Percentiles rank a stretch among this genome's conserved stretches.
Conservation (phyloP, 2,113 vertebrate genomes). For the Pelusios castaneus region DNA sequence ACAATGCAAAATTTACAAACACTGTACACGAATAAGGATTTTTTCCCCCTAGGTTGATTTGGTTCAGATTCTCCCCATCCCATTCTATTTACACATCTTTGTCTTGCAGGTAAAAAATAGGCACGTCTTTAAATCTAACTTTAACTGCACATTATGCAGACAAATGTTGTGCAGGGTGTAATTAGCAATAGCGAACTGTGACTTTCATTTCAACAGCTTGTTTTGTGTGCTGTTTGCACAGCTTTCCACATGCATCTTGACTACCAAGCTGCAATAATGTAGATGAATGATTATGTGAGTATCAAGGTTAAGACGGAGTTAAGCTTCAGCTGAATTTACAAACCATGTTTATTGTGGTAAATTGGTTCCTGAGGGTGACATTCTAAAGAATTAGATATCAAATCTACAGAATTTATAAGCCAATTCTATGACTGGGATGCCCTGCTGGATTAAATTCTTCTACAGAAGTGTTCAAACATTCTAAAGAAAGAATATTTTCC, state of each 20-base stretch:
- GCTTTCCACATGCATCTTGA: not conserved
- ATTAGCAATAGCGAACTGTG: not conserved
- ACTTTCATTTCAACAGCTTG: not conserved
- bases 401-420: not conserved
- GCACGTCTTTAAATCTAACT: not conserved
- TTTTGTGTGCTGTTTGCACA: not conserved
- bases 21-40: not conserved
- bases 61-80: not conserved
- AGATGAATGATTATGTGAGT: not conserved
- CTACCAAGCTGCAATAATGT: not conserved
- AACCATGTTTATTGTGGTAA: not conserved
- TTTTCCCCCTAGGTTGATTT: slow-evolving; percentile 1
- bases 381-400: slow-evolving; percentile 15
- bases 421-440: not conserved
- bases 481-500: not conserved
- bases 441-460: not conserved
- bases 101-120: not conserved
- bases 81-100: not conserved
- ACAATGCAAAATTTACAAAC: not conserved
- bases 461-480: not conserved
- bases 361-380: not conserved
- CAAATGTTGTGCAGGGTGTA: not conserved
- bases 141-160: not conserved
- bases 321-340: not conserved
- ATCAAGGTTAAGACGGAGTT: not conserved